phyloP scores from a whole-genome alignment of 1,140 invertebrate species.

The Nephila pilipes region DNA sequence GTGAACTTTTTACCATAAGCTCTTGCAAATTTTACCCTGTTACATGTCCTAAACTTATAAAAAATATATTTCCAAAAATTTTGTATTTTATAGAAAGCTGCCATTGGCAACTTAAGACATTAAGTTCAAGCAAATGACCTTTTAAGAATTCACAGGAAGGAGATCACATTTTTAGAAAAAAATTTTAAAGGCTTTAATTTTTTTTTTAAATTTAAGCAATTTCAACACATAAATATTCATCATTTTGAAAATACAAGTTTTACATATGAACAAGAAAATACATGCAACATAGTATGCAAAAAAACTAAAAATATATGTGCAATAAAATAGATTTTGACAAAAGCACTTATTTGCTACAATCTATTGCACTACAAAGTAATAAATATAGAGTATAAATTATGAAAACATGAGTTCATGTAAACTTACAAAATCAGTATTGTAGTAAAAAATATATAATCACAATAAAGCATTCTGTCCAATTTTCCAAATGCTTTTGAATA shows the following conservation, averaged over 20 bases:
- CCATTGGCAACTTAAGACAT: neutral
- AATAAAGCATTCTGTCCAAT: neutral
- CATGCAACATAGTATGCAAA: neutral
- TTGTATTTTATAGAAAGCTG: neutral
- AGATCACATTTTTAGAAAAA: neutral
- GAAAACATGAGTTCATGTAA: neutral
- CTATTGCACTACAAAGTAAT: slow-evolving; percentile 69
- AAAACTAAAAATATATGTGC: neutral
- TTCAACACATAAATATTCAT: neutral
- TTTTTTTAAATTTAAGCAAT: too few species aligned
- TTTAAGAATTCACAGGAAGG: neutral
- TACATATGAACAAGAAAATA: too few species aligned
- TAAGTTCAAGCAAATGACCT: neutral
- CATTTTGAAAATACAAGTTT: neutral
- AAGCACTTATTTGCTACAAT: slow-evolving; percentile 54
- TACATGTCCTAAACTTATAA: neutral
- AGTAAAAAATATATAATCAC: neutral
- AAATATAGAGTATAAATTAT: slow-evolving; percentile 33
- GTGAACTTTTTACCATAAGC: neutral
- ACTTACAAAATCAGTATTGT: neutral
- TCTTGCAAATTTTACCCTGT: neutral
- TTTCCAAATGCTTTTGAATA: neutral
- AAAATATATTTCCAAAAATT: neutral
- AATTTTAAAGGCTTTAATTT: too few species aligned
- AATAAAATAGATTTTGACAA: slow-evolving; percentile 54